Evolutionary conservation across 2,113 vertebrate species (phyloP), one percentile per base, ranked within the genome.

Genomic region (Bujurquina vittata): DNA sequence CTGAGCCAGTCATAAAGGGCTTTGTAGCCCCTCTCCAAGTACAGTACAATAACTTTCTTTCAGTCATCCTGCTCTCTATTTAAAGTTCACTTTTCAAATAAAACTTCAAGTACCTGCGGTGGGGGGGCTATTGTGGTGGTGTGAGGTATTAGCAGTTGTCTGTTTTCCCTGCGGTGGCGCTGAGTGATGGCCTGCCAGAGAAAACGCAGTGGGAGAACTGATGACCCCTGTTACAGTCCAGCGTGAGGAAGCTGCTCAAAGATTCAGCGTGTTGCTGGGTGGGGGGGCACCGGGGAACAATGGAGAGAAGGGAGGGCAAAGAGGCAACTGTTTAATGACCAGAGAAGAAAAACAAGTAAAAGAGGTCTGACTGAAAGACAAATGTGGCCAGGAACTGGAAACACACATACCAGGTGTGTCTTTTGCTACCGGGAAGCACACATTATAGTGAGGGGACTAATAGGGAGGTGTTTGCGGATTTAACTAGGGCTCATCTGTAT

Each of bases 161-260:
- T 5, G 61, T 84, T 85, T 86, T 54, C 80, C 77, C 61, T 76
- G 69, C 1, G 15, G 65, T 49, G 60, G 46, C n/a, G 35, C 77
- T 89, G 90, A 91, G 78, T 84, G 81, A 94, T 92, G 37, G 86
- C 81, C 86, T 90, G 88, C 84, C 82, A 86, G 72, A 7, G 67
- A 55, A 81, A 81, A 83, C 85, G 22, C 33, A 10, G 40, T 58
- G 49, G 74, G 12, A 85, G 77, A 88, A 76, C 37, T 52, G 69
- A 90, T 86, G 88, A 88, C 85, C 78, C 57, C 49, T 56, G 62
- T 80, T 82, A 80, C 29, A 58, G 74, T 77, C 84, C 80, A 76
- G 46, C 52, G 46, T 46, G 61, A 79, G 49, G 67, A 80, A 80
- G 81, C 81, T 67, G 77, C 88, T 83, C 61, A 77, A 79, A 73